Conservation (phyloP, 2,113 vertebrate species). For the Antechinus stuartii region DNA sequence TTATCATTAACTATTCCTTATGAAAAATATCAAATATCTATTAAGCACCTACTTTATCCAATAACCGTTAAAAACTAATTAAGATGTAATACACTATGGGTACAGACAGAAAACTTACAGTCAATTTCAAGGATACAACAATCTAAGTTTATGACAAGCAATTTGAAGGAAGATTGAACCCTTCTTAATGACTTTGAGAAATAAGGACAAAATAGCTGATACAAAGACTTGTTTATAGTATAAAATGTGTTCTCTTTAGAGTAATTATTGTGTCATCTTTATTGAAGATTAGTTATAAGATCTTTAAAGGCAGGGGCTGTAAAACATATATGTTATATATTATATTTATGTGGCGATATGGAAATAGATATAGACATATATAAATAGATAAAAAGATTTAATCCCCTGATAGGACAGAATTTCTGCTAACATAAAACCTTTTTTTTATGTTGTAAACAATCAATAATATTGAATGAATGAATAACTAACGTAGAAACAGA, state of each 20-base stretch:
- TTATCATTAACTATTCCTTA: background rate
- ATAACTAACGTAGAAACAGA: background rate
- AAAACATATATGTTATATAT: background rate
- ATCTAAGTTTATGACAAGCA: background rate
- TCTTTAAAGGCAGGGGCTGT: background rate
- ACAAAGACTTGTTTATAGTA: background rate
- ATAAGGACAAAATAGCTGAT: background rate
- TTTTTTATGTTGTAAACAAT: background rate
- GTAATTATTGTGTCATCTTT: background rate
- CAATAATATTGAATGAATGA: constrained; percentile 24
- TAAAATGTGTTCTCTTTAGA: background rate
- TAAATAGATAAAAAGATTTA: background rate
- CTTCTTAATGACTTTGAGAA: background rate
- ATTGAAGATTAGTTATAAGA: background rate
- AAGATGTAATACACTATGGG: background rate
- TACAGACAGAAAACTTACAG: background rate
- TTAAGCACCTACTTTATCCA: background rate
- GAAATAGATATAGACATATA: background rate
- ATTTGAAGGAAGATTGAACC: background rate
- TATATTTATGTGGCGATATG: background rate
- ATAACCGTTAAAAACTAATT: background rate
- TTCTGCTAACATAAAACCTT: background rate
- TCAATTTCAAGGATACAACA: background rate
- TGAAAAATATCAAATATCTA: background rate
- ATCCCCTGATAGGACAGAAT: background rate